These are phyloP conservation scores for Ovis canadensis DNA, from an alignment of 2,113 vertebrate species.

Conservation along the genomic window DNA sequence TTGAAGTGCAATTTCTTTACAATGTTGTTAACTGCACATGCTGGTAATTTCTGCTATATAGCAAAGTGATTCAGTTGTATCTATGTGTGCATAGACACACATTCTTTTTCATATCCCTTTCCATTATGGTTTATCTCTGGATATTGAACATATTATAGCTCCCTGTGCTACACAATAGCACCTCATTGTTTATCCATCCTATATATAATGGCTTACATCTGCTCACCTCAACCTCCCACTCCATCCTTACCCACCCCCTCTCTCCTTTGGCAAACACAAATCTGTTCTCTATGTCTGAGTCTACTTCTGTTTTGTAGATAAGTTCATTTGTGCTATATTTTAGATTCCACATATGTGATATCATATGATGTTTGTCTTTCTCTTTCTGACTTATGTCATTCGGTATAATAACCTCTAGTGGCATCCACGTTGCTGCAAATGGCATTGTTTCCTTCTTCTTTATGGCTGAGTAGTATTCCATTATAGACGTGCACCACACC, in stretches of 20 bases:
- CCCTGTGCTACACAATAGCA: not conserved
- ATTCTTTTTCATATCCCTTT: not conserved
- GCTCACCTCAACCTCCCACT: not conserved
- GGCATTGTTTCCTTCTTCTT: not conserved
- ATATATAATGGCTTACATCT: not conserved
- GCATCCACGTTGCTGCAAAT: not conserved
- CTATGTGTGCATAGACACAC: not conserved
- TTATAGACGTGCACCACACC: not conserved
- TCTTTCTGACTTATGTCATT: not conserved
- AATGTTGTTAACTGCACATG: not conserved
- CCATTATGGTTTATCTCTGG: not conserved
- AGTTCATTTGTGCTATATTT: not conserved
- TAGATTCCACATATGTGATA: not conserved
- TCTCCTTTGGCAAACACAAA: not conserved
- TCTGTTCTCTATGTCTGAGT: not conserved
- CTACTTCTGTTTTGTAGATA: not conserved
- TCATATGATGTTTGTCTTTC: not conserved
- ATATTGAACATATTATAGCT: not conserved
- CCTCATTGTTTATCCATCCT: not conserved
- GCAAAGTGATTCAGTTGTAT: not conserved
- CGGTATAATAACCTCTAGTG: not conserved
- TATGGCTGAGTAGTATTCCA: not conserved
- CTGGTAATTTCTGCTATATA: not conserved
- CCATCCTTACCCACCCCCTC: not conserved
- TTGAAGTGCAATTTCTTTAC: not conserved